Evolutionary conservation across 2,113 vertebrate genomes (phyloP), one percentile per base, ranked within the genome.

Genomic region (Corydoras sp.): DNA sequence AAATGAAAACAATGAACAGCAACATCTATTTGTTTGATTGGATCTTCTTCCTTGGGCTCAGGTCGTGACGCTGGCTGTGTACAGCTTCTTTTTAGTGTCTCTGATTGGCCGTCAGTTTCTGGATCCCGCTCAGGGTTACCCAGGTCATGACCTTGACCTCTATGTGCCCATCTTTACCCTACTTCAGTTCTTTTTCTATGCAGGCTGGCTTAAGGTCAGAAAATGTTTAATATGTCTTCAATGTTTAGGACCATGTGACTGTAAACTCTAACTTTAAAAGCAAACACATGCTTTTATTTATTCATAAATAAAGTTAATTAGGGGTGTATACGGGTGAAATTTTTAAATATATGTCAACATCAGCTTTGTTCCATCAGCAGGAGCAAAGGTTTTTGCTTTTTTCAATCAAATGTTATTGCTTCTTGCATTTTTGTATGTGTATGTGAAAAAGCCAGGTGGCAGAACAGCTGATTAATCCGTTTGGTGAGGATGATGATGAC

Each of bases 171-270:
- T 97, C 76, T 98, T 97, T 84, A 98, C 95, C n/a, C 80, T 97
- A 58, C 86, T 97, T 2, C 95, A 98, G 85, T 96, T 97, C 86
- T 97, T 97, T 84, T 97, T 97, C 84, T 97, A 97, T 0, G 92
- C 90, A 0, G 95, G 95, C 8, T 98, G 95, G 95, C 92, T 98
- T 58, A 98, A 97, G 94, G 95, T 95, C 66, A 79, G 78, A 59
- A 14, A n/a, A 35, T 24, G 1, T 24, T 24, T 24, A 24, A 24
- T 24, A 24, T 24, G 18, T 24, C 18, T 24, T 24, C 18, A 24
- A 24, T 24, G 18, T 24, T 24, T 24, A 24, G 18, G 18, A 24
- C 18, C 18, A 24, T 24, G 18, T 24, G 18, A 24, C 18, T 24
- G 18, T 24, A 24, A 24, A 24, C 18, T 24, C 18, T 24, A 1